phyloP scores from a whole-genome alignment of 2,888 invertebrate species.

The Melanchra persicariae region DNA sequence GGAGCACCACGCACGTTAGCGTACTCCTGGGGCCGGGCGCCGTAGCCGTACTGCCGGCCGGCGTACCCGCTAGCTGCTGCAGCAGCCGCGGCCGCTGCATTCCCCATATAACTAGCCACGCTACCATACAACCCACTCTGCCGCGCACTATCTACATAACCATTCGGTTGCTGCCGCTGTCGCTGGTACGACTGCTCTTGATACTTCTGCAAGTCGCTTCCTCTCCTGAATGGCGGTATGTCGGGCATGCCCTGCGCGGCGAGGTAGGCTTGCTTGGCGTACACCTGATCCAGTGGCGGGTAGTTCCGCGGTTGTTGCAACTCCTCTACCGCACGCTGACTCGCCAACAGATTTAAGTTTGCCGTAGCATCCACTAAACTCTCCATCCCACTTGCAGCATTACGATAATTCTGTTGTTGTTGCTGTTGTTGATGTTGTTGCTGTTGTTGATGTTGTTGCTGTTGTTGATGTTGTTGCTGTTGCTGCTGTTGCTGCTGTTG shows the following conservation, averaged over 20 bases:
- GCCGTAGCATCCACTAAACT: slow-evolving; percentile 82
- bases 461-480: slow-evolving; percentile 17
- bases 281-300: slow-evolving; percentile 77
- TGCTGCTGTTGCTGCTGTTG: slow-evolving; percentile 19
- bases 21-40: slow-evolving; percentile 76
- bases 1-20: slow-evolving; percentile 79
- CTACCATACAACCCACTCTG: slow-evolving; percentile 67
- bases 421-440: slow-evolving; percentile 42
- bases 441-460: slow-evolving; percentile 24
- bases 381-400: slow-evolving; percentile 78
- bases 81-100: slow-evolving; percentile 52
- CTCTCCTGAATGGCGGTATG: slow-evolving; percentile 76
- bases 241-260: slow-evolving; percentile 77
- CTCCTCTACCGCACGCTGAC: slow-evolving; percentile 75
- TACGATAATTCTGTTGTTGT: slow-evolving; percentile 70
- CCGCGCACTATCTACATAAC: slow-evolving; percentile 80
- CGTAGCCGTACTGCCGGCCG: slow-evolving; percentile 77
- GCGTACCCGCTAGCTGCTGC: slow-evolving; percentile 66
- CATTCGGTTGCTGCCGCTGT: slow-evolving; percentile 78
- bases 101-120: slow-evolving; percentile 57
- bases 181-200: slow-evolving; percentile 80
- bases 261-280: slow-evolving; percentile 65
- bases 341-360: slow-evolving; percentile 78
- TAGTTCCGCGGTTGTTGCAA: slow-evolving; percentile 74
- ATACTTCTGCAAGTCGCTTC: slow-evolving; percentile 76